These are phyloP conservation scores for Helostoma temminkii DNA, from an alignment of 2,797 vertebrate species.

Conservation along the genomic window DNA sequence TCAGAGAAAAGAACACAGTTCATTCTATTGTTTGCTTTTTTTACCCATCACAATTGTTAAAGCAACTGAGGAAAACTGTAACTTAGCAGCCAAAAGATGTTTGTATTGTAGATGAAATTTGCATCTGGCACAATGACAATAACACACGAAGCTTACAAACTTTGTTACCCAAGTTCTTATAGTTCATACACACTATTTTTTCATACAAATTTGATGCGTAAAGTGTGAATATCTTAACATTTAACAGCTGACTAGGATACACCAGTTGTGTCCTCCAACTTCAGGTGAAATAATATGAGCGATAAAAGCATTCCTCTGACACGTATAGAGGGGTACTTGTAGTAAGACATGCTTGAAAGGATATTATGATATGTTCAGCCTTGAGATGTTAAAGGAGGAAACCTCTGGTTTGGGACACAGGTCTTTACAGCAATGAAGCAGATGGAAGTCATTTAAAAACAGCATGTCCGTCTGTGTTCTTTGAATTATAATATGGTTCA, in stretches of 20 bases:
- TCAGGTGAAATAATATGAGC: background rate
- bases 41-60: too few relatives aligned
- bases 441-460: conserved; percentile 35
- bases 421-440: conserved; percentile 17
- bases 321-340: conserved; percentile 2
- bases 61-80: too few relatives aligned
- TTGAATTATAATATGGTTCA: conserved; percentile 19
- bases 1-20: too few relatives aligned
- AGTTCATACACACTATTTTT: background rate
- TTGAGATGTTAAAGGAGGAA: conserved; percentile 14
- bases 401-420: conserved; percentile 23
- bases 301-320: background rate
- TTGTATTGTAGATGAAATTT: too few relatives aligned
- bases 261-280: too few relatives aligned
- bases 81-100: too few relatives aligned
- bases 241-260: too few relatives aligned
- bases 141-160: too few relatives aligned
- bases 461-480: conserved; percentile 15
- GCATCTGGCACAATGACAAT: too few relatives aligned
- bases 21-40: too few relatives aligned
- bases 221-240: too few relatives aligned
- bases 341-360: conserved; percentile 4
- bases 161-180: background rate
- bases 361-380: conserved; percentile 24
- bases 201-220: too few relatives aligned